Conservation (phyloP, 2,888 invertebrate species). For the Callyntrura sp. region DNA sequence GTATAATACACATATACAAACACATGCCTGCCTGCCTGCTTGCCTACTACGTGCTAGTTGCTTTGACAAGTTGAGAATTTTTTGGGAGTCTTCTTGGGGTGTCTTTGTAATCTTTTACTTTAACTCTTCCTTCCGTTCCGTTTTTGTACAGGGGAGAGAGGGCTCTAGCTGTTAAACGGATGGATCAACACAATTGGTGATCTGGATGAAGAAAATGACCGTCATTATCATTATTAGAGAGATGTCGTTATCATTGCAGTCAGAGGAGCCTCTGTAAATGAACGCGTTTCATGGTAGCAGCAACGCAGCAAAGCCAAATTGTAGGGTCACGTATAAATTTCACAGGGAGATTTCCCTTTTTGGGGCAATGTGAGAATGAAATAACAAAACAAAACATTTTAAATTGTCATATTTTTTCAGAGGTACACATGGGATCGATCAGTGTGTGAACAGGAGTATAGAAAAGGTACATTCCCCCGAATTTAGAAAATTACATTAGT, state of each 20-base stretch:
- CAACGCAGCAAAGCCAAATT: background rate
- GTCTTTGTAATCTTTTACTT: conserved; percentile 68
- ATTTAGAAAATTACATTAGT: background rate
- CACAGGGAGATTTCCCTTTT: background rate
- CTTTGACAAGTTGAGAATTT: conserved; percentile 67
- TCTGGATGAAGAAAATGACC: conserved; percentile 73
- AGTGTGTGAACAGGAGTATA: no score
- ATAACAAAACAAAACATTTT: background rate
- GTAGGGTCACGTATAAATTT: background rate
- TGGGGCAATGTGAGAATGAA: conserved; percentile 27
- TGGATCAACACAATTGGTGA: conserved; percentile 69
- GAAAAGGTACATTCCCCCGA: background rate
- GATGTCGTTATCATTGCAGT: conserved; percentile 71
- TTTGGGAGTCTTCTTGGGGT: conserved; percentile 66
- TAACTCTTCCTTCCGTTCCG: conserved; percentile 63
- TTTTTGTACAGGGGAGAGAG: background rate
- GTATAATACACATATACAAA: background rate
- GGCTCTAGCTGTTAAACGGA: conserved; percentile 47
- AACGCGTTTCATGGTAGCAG: conserved; percentile 34
- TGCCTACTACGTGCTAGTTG: background rate
- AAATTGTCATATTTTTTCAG: background rate
- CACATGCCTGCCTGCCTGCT: background rate
- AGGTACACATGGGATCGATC: conserved; percentile 61
- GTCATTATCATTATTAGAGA: conserved; percentile 74
- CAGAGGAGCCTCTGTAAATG: conserved; percentile 56